Evolutionary conservation across 2,797 vertebrate species (phyloP), one percentile per base, ranked within the genome.

Genomic region (Centroberyx gerrardi): DNA sequence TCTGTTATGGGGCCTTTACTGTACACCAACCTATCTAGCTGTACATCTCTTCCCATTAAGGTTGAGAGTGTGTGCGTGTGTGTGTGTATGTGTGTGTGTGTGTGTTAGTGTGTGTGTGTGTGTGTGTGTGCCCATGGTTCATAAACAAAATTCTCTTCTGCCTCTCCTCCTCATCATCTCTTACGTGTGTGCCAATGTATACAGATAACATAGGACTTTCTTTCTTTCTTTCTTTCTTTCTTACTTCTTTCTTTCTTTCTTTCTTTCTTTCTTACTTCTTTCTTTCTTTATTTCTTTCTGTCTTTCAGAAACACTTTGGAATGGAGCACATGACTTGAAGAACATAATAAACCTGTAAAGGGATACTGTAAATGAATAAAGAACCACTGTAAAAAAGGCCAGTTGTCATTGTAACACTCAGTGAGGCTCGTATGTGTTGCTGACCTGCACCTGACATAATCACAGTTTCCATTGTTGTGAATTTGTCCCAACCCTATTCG

Each of bases 381-480:
- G 33, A 10, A 42, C 36, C 15, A 60, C 29, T 3, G 8, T 28
- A 44, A 65, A 33, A 5, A 33, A 33, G 4, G 4, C 5, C 17
- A 22, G 29, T 14, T 31, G 38, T 61, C 48, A 54, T 15, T 66
- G 48, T 67, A 77, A 78, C 42, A 44, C 28, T 48, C 46, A 48
- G 4, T 48, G 48, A 17, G 17, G 17, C n/a, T 31, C 67, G 53
- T 44, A 49, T 46, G 60, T 28, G 7, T 15, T 4, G 46, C 44
- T 69, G 22, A 18, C 36, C 54, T 64, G 65, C 54, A 10, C 38
- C n/a, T 59, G 53, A 68, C 14, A 42, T 54, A 68, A 73, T 68
- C 53, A 67, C 18, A 42, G 15, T 61, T 18, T 80, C 48, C 76
- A 52, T 72, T 73, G 17, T 62, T 54, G 28, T 38, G 29, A 67